Base-by-base conservation (phyloP, 2,797 vertebrate genomes). In the Trichosurus vulpecula region DNA sequence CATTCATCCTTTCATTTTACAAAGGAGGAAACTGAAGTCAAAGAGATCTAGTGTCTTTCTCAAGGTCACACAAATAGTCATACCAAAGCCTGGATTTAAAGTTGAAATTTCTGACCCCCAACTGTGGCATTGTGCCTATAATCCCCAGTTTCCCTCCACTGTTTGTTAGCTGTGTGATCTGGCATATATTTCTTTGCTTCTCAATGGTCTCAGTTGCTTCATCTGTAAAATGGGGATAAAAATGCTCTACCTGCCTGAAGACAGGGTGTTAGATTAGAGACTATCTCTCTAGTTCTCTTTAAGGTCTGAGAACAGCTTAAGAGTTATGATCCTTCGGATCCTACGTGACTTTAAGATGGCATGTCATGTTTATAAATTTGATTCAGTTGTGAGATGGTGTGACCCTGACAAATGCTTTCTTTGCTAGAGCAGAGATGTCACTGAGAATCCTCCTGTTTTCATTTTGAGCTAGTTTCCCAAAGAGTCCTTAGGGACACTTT, bases 401-500 rank as follows among this genome's bases (percentile, higher is more conserved):
- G 41, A 47, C 9, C 74, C 58, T 87, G 74, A 8, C 9, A 74
- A 10, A 0, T 55, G 6, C 61, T 41, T 27, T 90, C 52, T 91
- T 92, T 90, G 54, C 30, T 41, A 47, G 35, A 53, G 9, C 74
- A 52, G 74, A 95, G 90, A 55, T 91, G 30, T 87, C 19, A 74
- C 3, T 0, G 52, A 95, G 95, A 57, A 3, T 16, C 90, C 52
- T 74, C 51, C 16, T 57, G 91, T 92, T 96, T 96, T 97, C 92
- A 54, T 92, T 97, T 54, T 54, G 93, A 91, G 6, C 87, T 10
- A 54, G 31, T 47, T 94, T 94, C 81, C 90, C 41, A 12, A 29
- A 89, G 54, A 95, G 13, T n/a, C n/a, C 54, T n/a, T 52, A 87
- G 57, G 95, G 90, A 16, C 52, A 92, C 95, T 96, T 97, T 90